Evolutionary conservation across 2,113 vertebrate species (phyloP).

Genomic region (Ictalurus punctatus): DNA sequence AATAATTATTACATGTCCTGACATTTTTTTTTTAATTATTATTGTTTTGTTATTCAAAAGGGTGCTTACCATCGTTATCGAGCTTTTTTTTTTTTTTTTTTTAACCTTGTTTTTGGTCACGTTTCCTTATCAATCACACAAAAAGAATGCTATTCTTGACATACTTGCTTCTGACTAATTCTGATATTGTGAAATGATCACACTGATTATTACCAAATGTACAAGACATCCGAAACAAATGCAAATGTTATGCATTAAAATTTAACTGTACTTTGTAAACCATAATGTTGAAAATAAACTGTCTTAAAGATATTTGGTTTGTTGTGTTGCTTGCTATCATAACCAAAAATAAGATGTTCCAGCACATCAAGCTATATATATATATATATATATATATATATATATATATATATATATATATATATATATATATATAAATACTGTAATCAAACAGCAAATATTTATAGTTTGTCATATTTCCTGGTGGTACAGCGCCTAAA

Average conservation of each 20-base stretch:
- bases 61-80: constrained; percentile 58
- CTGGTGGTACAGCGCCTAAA: not conserved
- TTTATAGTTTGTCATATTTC: not conserved
- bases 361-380: not conserved
- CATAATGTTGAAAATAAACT: constrained; percentile 76
- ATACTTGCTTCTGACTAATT: constrained; percentile 70
- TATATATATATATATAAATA: too few species aligned
- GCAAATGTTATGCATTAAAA: constrained; percentile 65
- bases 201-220: constrained; percentile 65
- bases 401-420: too few species aligned
- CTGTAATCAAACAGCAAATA: not conserved
- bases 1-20: constrained; percentile 69
- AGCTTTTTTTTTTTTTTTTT: constrained; percentile 39
- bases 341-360: not conserved
- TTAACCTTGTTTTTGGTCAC: constrained; percentile 64
- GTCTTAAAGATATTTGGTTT: constrained; percentile 62
- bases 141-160: constrained; percentile 68
- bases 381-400: too few species aligned
- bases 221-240: constrained; percentile 61
- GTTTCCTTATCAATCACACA: constrained; percentile 66
- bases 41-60: constrained; percentile 67
- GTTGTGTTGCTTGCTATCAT: not conserved
- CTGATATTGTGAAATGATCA: constrained; percentile 74
- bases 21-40: constrained; percentile 61
- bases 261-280: constrained; percentile 73